phyloP scores from a whole-genome alignment of 2,888 invertebrate genomes.

The Neoaliturus tenellus region DNA sequence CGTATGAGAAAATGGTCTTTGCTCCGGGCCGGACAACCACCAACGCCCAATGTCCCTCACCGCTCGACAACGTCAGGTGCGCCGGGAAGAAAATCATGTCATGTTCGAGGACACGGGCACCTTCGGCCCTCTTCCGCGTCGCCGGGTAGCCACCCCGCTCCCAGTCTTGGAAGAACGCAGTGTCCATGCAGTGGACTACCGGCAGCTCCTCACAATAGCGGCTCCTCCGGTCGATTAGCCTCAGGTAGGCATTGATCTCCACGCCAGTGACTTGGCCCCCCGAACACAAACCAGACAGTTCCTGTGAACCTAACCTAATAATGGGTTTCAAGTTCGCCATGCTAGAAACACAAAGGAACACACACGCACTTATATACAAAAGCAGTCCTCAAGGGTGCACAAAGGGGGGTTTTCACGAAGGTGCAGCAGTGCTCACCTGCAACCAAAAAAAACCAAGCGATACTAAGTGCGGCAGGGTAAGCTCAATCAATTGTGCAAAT shows the following conservation, averaged over 20 bases:
- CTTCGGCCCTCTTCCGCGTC: not conserved
- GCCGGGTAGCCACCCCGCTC: not conserved
- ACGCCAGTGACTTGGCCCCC: not conserved
- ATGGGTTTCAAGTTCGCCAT: not conserved
- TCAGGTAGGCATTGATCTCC: not conserved
- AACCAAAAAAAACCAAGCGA: not conserved
- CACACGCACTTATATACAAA: not conserved
- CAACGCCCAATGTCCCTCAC: not conserved
- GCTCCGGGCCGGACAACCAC: not conserved
- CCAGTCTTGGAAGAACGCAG: slow-evolving; percentile 6
- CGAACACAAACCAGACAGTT: not conserved
- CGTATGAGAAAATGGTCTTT: not conserved
- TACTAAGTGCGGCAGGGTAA: not conserved
- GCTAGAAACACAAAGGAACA: not conserved
- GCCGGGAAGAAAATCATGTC: not conserved
- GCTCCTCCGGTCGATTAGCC: not conserved
- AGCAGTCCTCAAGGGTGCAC: too few relatives aligned
- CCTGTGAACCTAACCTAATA: not conserved
- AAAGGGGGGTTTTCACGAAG: not conserved
- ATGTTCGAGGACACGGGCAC: not conserved
- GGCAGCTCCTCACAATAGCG: not conserved
- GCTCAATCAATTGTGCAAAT: not conserved
- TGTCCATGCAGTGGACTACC: not conserved
- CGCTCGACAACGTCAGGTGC: not conserved
- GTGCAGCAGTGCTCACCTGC: not conserved